phyloP scores from a whole-genome alignment of 2,113 vertebrate species.

The Phalacrocorax carbo region DNA sequence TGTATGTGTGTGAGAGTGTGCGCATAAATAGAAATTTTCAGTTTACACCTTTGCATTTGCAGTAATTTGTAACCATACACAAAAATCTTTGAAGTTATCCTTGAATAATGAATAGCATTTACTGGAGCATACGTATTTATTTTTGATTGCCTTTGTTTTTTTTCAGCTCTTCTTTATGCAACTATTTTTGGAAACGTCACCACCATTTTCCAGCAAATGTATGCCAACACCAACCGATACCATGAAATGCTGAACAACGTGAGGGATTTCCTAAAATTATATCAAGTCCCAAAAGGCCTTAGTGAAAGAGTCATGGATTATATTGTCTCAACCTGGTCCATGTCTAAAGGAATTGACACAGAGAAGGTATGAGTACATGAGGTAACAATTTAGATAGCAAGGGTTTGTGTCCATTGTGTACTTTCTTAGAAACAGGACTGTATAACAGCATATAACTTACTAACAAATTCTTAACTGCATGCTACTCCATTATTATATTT shows the following conservation, averaged over 20 bases:
- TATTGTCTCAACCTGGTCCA: conserved; percentile 97
- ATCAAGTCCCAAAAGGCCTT: conserved; percentile 97
- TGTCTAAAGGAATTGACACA: conserved; percentile 98
- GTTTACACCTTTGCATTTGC: neutral
- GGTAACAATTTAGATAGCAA: neutral
- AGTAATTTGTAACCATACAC: neutral
- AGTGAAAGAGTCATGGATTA: conserved; percentile 99
- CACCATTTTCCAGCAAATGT: conserved; percentile 99
- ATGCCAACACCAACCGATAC: conserved; percentile 97
- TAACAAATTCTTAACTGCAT: conserved; percentile 15
- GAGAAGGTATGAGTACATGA: conserved; percentile 85
- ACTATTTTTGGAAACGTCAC: conserved; percentile 99
- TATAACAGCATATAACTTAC: neutral
- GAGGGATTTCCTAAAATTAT: conserved; percentile 95
- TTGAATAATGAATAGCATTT: neutral
- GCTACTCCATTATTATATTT: neutral
- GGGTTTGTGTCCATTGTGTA: neutral
- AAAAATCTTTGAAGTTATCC: neutral
- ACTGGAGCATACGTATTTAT: neutral
- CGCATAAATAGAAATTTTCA: neutral
- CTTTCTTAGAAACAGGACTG: neutral
- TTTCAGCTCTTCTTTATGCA: conserved; percentile 94
- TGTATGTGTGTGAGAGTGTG: neutral
- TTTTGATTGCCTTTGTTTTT: conserved; percentile 34
- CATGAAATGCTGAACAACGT: conserved; percentile 98